phyloP scores from a whole-genome alignment of 1,140 invertebrate species.

The Macrobrachium rosenbergii region DNA sequence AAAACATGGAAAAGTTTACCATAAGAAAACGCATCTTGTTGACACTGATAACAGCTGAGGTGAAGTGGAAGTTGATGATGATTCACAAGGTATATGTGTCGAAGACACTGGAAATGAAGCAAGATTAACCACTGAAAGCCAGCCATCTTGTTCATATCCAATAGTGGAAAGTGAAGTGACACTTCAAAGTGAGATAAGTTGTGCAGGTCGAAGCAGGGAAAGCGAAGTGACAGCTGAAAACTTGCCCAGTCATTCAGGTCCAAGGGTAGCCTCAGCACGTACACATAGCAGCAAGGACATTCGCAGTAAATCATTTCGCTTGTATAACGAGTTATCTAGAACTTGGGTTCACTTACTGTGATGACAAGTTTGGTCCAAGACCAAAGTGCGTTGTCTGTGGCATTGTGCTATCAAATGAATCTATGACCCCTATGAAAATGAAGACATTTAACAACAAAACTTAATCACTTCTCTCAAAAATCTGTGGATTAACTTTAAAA shows the following conservation, averaged over 20 bases:
- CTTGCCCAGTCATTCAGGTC: not conserved
- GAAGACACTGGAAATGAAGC: too few relatives aligned
- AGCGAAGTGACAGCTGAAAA: conserved; percentile 23
- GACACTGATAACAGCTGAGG: too few relatives aligned
- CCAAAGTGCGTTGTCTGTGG: not conserved
- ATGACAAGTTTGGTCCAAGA: conserved; percentile 1
- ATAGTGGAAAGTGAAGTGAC: conserved; percentile 1
- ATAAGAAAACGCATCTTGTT: too few relatives aligned
- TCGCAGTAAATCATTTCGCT: too few relatives aligned
- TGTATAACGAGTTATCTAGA: not conserved
- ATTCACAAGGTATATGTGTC: too few relatives aligned
- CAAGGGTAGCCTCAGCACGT: not conserved
- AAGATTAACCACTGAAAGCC: too few relatives aligned
- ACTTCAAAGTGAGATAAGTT: not conserved
- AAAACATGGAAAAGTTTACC: too few relatives aligned
- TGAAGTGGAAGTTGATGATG: too few relatives aligned
- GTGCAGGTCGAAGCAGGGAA: not conserved
- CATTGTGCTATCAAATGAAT: not conserved
- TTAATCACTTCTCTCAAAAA: conserved; percentile 20
- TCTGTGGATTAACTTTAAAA: conserved; percentile 14
- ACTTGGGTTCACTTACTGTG: conserved; percentile 26
- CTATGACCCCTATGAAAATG: too few relatives aligned
- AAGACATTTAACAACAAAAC: conserved; percentile 1
- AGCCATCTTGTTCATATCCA: not conserved
- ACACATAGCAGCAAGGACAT: not conserved